phyloP scores from a whole-genome alignment of 1,140 invertebrate genomes.

The Eupristina koningsbergeri region DNA sequence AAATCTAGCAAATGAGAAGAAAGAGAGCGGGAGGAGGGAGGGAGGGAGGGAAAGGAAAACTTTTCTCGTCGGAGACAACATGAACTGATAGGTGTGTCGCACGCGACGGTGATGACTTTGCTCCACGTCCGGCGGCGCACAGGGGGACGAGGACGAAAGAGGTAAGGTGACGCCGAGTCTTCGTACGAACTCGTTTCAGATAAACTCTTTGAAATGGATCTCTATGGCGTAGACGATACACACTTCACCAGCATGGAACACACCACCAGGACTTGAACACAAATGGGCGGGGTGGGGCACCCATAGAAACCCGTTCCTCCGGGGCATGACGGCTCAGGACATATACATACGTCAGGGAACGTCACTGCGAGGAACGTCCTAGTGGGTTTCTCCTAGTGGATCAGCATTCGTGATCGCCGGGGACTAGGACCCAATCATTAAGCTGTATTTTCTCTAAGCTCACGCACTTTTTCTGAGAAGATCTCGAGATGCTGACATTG shows the following conservation, averaged over 20 bases:
- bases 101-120: neutral
- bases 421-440: too few species aligned
- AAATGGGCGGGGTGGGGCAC: neutral
- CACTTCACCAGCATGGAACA: slow-evolving; percentile 12
- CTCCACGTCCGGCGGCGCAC: too few species aligned
- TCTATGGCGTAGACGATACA: slow-evolving; percentile 22
- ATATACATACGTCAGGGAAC: slow-evolving; percentile 29
- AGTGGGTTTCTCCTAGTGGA: neutral
- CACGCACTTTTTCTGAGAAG: too few species aligned
- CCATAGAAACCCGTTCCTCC: neutral
- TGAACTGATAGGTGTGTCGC: neutral
- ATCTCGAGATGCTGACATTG: too few species aligned
- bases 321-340: too few species aligned
- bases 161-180: slow-evolving; percentile 57
- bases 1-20: neutral
- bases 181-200: slow-evolving; percentile 58
- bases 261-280: neutral
- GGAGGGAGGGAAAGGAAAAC: neutral
- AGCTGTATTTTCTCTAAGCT: too few species aligned
- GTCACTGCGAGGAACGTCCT: neutral
- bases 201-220: slow-evolving; percentile 61
- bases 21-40: neutral
- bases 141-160: neutral
- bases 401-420: neutral
- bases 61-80: neutral